Base-by-base conservation (phyloP, 2,888 invertebrate species). In the Coleophora deauratella region DNA sequence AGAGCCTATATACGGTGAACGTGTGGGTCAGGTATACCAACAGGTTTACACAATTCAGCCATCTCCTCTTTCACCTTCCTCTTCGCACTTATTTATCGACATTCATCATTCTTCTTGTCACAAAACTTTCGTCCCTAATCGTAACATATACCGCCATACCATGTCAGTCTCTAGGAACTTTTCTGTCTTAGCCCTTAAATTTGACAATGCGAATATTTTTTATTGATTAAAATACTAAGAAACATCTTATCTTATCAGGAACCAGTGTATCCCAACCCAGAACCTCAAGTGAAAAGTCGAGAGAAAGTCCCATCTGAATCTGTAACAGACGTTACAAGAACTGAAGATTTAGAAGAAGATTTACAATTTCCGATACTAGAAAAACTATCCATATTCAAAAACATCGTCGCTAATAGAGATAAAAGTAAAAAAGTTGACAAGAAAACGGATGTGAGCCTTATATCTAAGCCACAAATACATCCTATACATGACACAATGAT, bases 361-460 rank as follows among this genome's bases (percentile, higher is more conserved):
- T 57, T 67, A 13, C 51, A 67, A 40, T 46, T 62, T 9, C 73
- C 70, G 0, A 66, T 78, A 0, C 36, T 82, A 27, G 71, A 80
- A 46, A 82, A 75, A 34, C 51, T 84, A 1, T 59, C 78, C 0
- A 72, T 80, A 1, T 82, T 82, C 55, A 81, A 77, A 49, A 82
- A 77, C 51, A 58, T 71, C 0, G 66, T 80, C 0, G 59, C 62
- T 0, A 70, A 57, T 9, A 53, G 76, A 11, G 72, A 74, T 1
- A 63, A 54, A 31, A 48, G 37, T 9, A 50, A 42, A 15, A 44
- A 33, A 31, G 34, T 27, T 6, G 37, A 51, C 1, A 65, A 62
- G 12, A 65, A 52, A 9, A 59, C 55, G 12, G 54, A 54, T 1
- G 52, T 63, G 3, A 53, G 45, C 33, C 47, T 85, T 0, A 54